Evolutionary conservation across 2,888 invertebrate genomes (phyloP), one percentile per base, ranked within the genome.

Genomic region (Athalia rosae): DNA sequence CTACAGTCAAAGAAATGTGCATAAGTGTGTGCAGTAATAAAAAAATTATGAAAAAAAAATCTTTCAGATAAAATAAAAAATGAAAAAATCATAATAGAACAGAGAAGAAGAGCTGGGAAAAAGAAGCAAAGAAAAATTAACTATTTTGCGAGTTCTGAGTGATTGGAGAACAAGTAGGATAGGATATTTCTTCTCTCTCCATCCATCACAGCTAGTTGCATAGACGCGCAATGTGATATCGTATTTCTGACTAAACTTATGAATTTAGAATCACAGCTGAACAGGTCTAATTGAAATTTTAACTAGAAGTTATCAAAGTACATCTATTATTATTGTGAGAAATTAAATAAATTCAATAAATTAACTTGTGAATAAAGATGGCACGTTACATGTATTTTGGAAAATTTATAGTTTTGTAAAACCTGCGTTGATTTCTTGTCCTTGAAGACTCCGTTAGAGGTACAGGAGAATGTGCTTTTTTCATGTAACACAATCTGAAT

Each of bases 161-260:
- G 15, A 58, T 71, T 58, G 71, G 71, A 71, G 43, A 71, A 71
- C 71, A 71, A 56, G 53, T 71, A 58, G 71, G 71, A 71, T 58
- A 71, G 71, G 69, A 69, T 69, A 71, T 58, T 71, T 71, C 58
- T 58, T 71, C 71, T 71, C 58, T 71, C 71, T 56, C 71, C 71
- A 71, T 56, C 71, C 13, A 45, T 58, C 13, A 71, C 58, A 71
- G 43, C 43, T 56, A 13, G 41, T 53, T 41, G n/a, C 41, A 67
- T 6, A 9, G 6, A 13, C 15, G 28, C 0, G 43, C 41, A 48
- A 69, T 45, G 9, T 45, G 7, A 43, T 43, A 7, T 45, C 45
- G 45, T 9, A 7, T 48, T 66, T 9, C 4, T 28, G 8, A 66
- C 45, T 28, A 4, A 15, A 28, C 48, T 66, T 8, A 48, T 9